phyloP scores from a whole-genome alignment of 2,888 invertebrate species.

The Melinaea menophilus region DNA sequence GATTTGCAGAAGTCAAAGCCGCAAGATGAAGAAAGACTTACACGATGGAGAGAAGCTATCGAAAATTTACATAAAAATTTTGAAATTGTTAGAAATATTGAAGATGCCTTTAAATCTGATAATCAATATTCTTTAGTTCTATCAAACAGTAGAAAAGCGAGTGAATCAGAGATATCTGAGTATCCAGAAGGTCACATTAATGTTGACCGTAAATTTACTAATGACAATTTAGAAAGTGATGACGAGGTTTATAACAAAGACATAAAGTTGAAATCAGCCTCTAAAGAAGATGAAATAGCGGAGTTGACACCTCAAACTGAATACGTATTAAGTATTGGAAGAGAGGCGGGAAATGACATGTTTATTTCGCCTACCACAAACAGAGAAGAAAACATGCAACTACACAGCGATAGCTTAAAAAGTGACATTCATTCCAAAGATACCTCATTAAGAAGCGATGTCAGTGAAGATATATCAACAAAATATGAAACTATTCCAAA shows the following conservation, averaged over 20 bases:
- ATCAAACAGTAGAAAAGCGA: neutral
- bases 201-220: neutral
- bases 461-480: neutral
- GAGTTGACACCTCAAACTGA: constrained; percentile 9
- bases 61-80: constrained; percentile 53
- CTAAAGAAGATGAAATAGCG: neutral
- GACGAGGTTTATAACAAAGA: neutral
- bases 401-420: constrained; percentile 32
- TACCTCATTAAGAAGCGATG: constrained; percentile 3
- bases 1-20: constrained; percentile 39
- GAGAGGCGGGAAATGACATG: constrained; percentile 25
- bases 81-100: constrained; percentile 58
- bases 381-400: constrained; percentile 27
- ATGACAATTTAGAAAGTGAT: neutral
- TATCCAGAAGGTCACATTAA: constrained; percentile 4
- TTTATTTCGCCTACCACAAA: constrained; percentile 32
- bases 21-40: constrained; percentile 49
- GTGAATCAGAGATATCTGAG: constrained; percentile 14
- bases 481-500: constrained; percentile 2
- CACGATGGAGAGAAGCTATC: constrained; percentile 61
- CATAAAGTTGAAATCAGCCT: neutral
- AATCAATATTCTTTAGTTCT: constrained; percentile 23
- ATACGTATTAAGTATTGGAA: constrained; percentile 11
- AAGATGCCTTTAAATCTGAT: constrained; percentile 52
- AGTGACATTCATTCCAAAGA: constrained; percentile 22